phyloP scores from a whole-genome alignment of 2,888 invertebrate species.

The Nebria brevicollis region DNA sequence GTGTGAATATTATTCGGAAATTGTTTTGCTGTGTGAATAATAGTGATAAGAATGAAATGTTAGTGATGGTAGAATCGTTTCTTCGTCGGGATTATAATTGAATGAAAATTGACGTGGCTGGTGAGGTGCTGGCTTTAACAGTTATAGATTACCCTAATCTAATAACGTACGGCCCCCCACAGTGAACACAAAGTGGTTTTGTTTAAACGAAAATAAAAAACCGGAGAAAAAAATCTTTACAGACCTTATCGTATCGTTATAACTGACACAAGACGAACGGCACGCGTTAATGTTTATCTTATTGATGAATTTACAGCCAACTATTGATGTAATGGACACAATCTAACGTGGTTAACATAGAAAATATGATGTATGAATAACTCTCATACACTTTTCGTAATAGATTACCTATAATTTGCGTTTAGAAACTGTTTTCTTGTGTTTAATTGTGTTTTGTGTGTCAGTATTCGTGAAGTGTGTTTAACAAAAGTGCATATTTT shows the following conservation, averaged over 20 bases:
- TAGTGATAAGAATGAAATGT: too few relatives aligned
- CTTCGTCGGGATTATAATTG: slow-evolving; percentile 11
- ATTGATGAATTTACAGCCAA: slow-evolving; percentile 20
- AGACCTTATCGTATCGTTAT: slow-evolving; percentile 12
- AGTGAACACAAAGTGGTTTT: slow-evolving; percentile 26
- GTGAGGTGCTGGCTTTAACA: slow-evolving; percentile 15
- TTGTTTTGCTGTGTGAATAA: too few relatives aligned
- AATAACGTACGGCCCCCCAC: slow-evolving; percentile 28
- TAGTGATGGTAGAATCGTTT: neutral
- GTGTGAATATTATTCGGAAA: neutral
- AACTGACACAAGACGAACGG: slow-evolving; percentile 21
- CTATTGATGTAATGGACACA: slow-evolving; percentile 7
- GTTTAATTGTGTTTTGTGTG: too few relatives aligned
- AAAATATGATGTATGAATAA: neutral
- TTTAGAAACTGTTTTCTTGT: too few relatives aligned
- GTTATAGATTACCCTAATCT: slow-evolving; percentile 25
- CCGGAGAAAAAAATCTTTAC: neutral
- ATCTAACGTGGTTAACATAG: neutral
- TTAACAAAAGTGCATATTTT: too few relatives aligned
- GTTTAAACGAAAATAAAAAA: slow-evolving; percentile 13
- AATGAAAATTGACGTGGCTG: slow-evolving; percentile 15
- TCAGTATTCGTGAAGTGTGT: too few relatives aligned
- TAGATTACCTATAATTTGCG: too few relatives aligned
- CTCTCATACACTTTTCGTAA: too few relatives aligned
- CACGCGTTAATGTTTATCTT: slow-evolving; percentile 21